Percentiles rank a stretch among this genome's conserved stretches.
Evolutionary conservation across 2,797 vertebrate species (phyloP).

Genomic region (Perodicticus potto): DNA sequence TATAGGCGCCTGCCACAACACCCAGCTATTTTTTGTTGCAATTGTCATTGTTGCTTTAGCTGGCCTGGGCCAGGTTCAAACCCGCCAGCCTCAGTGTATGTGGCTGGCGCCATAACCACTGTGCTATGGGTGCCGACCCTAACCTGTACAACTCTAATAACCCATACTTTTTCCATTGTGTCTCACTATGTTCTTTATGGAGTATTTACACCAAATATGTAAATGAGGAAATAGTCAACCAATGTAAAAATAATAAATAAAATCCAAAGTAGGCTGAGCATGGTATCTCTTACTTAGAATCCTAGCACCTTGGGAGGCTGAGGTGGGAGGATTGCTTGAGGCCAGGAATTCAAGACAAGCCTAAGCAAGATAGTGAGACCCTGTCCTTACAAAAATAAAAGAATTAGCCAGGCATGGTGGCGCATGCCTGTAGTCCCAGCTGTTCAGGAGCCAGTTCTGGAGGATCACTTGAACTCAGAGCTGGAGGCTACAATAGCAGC

Average conservation of each 20-base stretch:
- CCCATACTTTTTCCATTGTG: not conserved
- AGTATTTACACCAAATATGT: constrained; percentile 37
- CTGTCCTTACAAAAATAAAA: not conserved
- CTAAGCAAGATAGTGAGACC: not conserved
- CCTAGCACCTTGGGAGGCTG: not conserved
- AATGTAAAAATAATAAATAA: not conserved
- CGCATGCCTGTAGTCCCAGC: not conserved
- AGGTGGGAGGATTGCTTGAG: not conserved
- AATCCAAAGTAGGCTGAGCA: not conserved
- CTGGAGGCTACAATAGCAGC: not conserved
- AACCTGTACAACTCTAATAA: not conserved
- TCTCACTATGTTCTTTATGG: not conserved
- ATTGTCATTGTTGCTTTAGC: too few relatives aligned
- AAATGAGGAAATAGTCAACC: not conserved
- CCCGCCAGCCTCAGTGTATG: too few relatives aligned
- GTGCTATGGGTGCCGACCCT: too few relatives aligned
- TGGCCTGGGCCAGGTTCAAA: too few relatives aligned
- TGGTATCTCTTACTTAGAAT: not conserved
- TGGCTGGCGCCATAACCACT: too few relatives aligned
- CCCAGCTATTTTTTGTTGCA: too few relatives aligned
- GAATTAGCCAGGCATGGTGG: not conserved
- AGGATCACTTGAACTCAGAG: not conserved
- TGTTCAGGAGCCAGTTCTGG: not conserved
- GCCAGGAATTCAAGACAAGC: not conserved
- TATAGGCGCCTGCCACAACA: too few relatives aligned